A percentile compares a stretch with the other conserved stretches of the same genome.
phyloP scores from a whole-genome alignment of 1,140 invertebrate genomes.

The Zaprionus lachaisei region DNA sequence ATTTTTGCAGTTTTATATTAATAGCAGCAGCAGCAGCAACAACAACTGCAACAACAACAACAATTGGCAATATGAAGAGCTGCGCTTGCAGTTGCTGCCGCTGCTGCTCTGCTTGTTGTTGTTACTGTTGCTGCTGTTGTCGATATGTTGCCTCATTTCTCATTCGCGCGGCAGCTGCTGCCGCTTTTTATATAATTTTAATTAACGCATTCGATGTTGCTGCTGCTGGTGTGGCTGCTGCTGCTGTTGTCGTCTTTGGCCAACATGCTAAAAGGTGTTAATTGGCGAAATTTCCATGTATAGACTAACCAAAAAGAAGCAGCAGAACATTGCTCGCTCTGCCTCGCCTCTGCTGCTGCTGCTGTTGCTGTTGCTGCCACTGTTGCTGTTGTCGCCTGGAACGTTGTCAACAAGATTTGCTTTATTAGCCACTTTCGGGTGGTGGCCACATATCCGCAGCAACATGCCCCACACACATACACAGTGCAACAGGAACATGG shows the following conservation, averaged over 20 bases:
- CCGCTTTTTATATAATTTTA: conserved; percentile 56
- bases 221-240: conserved; percentile 35
- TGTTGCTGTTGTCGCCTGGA: conserved; percentile 58
- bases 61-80: conserved; percentile 36
- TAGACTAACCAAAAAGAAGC: conserved; percentile 68
- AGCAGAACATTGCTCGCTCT: conserved; percentile 35
- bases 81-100: conserved; percentile 14
- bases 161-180: conserved; percentile 59
- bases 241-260: conserved; percentile 57
- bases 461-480: conserved; percentile 44
- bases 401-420: conserved; percentile 84
- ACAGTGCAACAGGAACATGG: conserved; percentile 46
- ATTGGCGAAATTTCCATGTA: conserved; percentile 84
- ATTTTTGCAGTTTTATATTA: conserved; percentile 77
- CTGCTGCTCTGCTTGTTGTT: conserved; percentile 13
- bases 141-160: conserved; percentile 61
- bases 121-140: conserved; percentile 21
- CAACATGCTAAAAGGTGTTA: conserved; percentile 84
- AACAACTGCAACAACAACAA: conserved; percentile 22
- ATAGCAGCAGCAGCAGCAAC: conserved; percentile 47
- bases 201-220: conserved; percentile 56
- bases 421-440: conserved; percentile 84
- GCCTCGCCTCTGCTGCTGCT: conserved; percentile 18
- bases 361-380: conserved; percentile 16
- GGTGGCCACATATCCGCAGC: conserved; percentile 70